These are phyloP conservation scores for Rhingia rostrata DNA, from an alignment of 2,888 invertebrate genomes.

Conservation along the genomic window DNA sequence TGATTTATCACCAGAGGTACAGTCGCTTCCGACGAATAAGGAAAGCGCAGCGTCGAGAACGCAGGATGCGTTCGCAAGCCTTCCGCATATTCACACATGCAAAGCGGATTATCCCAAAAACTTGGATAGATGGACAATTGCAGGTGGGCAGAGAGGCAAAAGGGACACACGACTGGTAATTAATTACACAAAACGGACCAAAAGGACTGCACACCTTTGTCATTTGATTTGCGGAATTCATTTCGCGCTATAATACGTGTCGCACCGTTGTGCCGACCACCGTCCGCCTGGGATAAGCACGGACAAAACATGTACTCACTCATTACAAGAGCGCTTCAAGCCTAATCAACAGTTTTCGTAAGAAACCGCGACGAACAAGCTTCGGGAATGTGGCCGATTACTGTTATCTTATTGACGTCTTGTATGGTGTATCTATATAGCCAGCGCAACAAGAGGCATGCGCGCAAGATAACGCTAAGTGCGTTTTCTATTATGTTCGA, in stretches of 20 bases:
- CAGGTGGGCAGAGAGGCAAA: constrained; percentile 11
- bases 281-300: background rate
- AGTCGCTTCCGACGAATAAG: constrained; percentile 51
- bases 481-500: constrained; percentile 73
- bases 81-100: background rate
- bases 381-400: constrained; percentile 70
- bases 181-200: constrained; percentile 44
- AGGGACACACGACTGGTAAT: constrained; percentile 22
- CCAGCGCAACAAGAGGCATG: constrained; percentile 41
- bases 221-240: constrained; percentile 8
- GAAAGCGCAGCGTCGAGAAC: constrained; percentile 34
- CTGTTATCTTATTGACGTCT: constrained; percentile 71
- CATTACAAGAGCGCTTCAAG: constrained; percentile 55
- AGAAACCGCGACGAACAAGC: constrained; percentile 61
- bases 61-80: constrained; percentile 37
- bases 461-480: constrained; percentile 67
- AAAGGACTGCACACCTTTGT: constrained; percentile 29
- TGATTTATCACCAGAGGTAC: constrained; percentile 60
- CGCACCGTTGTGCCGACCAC: background rate
- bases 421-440: constrained; percentile 36
- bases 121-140: constrained; percentile 26
- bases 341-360: constrained; percentile 46
- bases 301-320: constrained; percentile 30
- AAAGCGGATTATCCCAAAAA: constrained; percentile 50
- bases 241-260: background rate